Percentiles rank a stretch among this genome's conserved stretches.
Evolutionary conservation across 2,113 vertebrate genomes (phyloP).

Genomic region (Oryctolagus cuniculus): DNA sequence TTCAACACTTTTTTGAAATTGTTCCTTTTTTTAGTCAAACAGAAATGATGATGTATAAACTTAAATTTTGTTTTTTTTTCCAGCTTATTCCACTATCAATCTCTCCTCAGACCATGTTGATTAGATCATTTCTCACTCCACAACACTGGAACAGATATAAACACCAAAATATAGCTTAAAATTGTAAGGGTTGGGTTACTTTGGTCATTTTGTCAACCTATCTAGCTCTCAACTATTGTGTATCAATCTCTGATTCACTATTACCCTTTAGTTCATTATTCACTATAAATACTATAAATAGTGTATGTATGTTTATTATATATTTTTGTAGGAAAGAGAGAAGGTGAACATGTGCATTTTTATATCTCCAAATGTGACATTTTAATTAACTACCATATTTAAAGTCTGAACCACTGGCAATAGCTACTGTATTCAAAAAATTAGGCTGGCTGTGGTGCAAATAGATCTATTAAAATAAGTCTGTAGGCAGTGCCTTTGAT

Average conservation of each 20-base stretch:
- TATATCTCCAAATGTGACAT: not conserved
- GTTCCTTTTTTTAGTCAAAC: not conserved
- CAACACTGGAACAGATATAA: not conserved
- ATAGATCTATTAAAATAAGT: not conserved
- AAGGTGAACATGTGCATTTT: not conserved
- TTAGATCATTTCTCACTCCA: not conserved
- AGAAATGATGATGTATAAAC: not conserved
- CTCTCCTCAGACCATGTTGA: not conserved
- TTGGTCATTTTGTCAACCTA: not conserved
- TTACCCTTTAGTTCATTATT: not conserved
- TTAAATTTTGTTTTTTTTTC: not conserved
- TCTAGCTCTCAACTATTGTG: not conserved
- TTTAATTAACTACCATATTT: not conserved
- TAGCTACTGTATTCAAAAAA: not conserved
- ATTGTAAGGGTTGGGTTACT: not conserved
- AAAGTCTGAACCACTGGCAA: not conserved
- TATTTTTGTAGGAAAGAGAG: not conserved
- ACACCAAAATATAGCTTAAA: conserved; percentile 1
- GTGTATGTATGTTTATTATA: not conserved
- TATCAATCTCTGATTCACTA: too few relatives aligned
- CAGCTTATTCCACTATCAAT: not conserved
- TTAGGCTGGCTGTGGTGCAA: not conserved
- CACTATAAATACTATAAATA: not conserved
- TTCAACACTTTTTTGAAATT: not conserved
- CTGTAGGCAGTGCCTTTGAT: too few relatives aligned